phyloP scores from a whole-genome alignment of 2,113 vertebrate species.

The Callocephalon fimbriatum region DNA sequence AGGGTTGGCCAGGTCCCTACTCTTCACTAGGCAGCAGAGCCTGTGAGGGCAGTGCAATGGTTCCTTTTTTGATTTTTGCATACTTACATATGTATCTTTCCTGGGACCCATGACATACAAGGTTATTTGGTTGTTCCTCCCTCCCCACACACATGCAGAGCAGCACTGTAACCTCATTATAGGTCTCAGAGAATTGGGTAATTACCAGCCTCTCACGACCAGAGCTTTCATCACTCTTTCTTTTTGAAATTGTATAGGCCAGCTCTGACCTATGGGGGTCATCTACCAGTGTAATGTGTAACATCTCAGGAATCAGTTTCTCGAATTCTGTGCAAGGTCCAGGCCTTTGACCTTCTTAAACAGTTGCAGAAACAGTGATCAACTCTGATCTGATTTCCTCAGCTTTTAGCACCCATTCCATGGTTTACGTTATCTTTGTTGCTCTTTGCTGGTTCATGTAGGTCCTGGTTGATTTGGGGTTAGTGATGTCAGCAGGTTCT shows the following conservation, averaged over 20 bases:
- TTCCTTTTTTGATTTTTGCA: not conserved
- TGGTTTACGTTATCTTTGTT: not conserved
- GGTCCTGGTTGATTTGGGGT: not conserved
- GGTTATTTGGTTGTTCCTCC: not conserved
- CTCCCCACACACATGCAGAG: not conserved
- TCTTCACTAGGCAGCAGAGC: not conserved
- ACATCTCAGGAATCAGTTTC: not conserved
- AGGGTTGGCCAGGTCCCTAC: not conserved
- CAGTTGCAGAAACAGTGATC: not conserved
- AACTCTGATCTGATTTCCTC: constrained; percentile 13
- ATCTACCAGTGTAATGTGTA: not conserved
- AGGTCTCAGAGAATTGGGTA: not conserved
- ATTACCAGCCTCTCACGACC: not conserved
- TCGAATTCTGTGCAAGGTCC: not conserved
- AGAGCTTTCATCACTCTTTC: not conserved
- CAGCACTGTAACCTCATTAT: not conserved
- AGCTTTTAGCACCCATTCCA: not conserved
- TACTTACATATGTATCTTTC: not conserved
- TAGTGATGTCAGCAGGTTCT: not conserved
- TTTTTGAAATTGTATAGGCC: constrained; percentile 1
- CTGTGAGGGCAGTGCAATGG: too few relatives aligned
- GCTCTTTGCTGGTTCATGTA: not conserved
- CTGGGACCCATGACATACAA: not conserved
- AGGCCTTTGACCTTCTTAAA: constrained; percentile 14
- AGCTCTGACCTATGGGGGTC: not conserved